Base-by-base conservation (phyloP, 2,888 invertebrate genomes). In the Pimpla rufipes region DNA sequence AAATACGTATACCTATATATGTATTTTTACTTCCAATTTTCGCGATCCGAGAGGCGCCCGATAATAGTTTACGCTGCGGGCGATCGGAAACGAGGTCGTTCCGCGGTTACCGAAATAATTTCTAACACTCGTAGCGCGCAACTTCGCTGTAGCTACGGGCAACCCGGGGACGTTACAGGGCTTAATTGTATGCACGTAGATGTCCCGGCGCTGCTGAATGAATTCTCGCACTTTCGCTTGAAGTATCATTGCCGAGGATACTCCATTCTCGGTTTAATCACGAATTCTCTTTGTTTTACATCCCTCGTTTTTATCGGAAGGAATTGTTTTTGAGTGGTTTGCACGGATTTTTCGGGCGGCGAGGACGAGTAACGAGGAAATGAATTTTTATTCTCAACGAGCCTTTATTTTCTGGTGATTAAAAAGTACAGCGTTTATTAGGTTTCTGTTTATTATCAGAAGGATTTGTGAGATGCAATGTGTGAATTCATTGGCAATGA, bases 91-190 rank as follows among this genome's bases (percentile, higher is more conserved):
- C 55, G 64, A 76, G 70, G 81, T 81, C 64, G 67, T 37, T 29
- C 29, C 59, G 62, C 37, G 70, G 75, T 59, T 75, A 75, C 76
- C 76, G 21, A 81, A 81, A 81, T 81, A 76, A 76, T 76, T 76
- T 76, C 66, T 55, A 66, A 66, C 76, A 55, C 68, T 75, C 62
- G 57, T 73, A 37, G 57, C 57, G 45, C 29, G 29, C 29, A 23
- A 67, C 18, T 75, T 52, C 29, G 23, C 52, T 47, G 29, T 8
- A 62, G 62, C n/a, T 47, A 75, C 66, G 18, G 10, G 62, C 42
- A 29, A 29, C 5, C 5, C 29, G 29, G 5, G 5, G 29, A 29
- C 3, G 29, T 3, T 5, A 5, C 29, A 5, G 29, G 29, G 3
- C 3, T 40, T 67, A 57, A 77, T 77, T 57, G 57, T 42, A 37